These are phyloP conservation scores for Pipra filicauda DNA, from an alignment of 2,113 vertebrate genomes.

Conservation along the genomic window DNA sequence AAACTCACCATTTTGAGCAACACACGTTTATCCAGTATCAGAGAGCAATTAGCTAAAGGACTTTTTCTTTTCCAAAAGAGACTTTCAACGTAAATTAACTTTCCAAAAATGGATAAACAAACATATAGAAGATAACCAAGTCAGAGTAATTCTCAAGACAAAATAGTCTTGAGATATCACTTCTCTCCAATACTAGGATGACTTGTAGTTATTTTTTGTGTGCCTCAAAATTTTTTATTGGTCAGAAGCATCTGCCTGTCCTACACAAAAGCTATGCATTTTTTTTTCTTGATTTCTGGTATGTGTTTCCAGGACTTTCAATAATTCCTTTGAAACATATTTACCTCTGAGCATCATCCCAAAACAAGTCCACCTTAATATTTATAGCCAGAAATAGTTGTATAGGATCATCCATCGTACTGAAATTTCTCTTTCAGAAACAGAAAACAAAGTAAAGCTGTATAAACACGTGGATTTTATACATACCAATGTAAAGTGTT, in stretches of 20 bases:
- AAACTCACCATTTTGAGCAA: background rate
- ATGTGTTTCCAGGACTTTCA: background rate
- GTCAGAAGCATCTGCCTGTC: background rate
- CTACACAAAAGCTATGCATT: background rate
- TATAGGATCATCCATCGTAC: background rate
- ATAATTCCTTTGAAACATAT: background rate
- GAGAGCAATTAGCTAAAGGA: background rate
- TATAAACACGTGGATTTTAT: background rate
- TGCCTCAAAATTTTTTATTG: background rate
- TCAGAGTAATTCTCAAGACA: background rate
- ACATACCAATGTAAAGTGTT: conserved; percentile 82
- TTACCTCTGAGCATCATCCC: background rate
- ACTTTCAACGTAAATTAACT: background rate
- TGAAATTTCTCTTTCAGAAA: background rate
- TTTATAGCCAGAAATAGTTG: background rate
- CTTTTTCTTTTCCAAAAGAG: too few relatives aligned
- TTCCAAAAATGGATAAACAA: background rate
- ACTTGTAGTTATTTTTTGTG: background rate
- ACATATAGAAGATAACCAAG: background rate
- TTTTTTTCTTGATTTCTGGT: background rate
- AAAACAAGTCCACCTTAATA: background rate
- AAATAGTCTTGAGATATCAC: background rate
- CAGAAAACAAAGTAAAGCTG: background rate
- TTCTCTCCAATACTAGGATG: background rate
- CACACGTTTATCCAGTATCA: background rate